Evolutionary conservation across 2,888 invertebrate species (phyloP), one percentile per base, ranked within the genome.

Genomic region (Hirtodrosophila trivittata): DNA sequence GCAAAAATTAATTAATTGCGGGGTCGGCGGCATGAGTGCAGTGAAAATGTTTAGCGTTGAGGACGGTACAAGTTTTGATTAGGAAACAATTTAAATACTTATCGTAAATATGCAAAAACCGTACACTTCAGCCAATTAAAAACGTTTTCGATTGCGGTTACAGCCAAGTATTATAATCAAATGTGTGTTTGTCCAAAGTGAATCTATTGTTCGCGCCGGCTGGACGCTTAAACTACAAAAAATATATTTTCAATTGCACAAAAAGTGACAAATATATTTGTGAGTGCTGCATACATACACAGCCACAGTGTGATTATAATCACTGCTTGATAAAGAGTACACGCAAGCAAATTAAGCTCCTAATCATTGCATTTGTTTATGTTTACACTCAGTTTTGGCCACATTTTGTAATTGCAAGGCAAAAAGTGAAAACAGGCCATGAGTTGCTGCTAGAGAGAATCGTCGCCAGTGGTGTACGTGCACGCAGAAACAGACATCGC

Each of bases 1-100:
- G 66, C 10, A 0, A 4, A 1, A 30, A 51, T 32, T 39, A 68
- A 62, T 60, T 65, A 56, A 63, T 68, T 66, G 71, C 84, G 77
- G 81, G 68, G 72, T 72, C 84, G 63, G 62, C 76, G 80, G 60
- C 70, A 74, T 74, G 69, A 70, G 43, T 76, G 75, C 66, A 83
- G 69, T 72, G 81, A 84, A 82, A 85, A 82, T 77, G 84, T 70
- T 70, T 78, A 78, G 78, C 86, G 77, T 78, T 83, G 80, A 75
- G 65, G 65, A 81, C 85, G 70, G 68, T 71, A 77, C 68, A 49
- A 58, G 64, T 65, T 74, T 85, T 77, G 68, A 66, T 80, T 67
- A 66, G 71, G 75, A 78, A 78, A 80, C 72, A 76, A 83, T 63
- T 66, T 65, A 46, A 28, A 71, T 49, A 51, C n/a, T 37, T 45